A percentile compares a stretch with the other conserved stretches of the same genome.
Conservation (phyloP, 2,888 invertebrate genomes). For the Cataglyphis albicans region DNA sequence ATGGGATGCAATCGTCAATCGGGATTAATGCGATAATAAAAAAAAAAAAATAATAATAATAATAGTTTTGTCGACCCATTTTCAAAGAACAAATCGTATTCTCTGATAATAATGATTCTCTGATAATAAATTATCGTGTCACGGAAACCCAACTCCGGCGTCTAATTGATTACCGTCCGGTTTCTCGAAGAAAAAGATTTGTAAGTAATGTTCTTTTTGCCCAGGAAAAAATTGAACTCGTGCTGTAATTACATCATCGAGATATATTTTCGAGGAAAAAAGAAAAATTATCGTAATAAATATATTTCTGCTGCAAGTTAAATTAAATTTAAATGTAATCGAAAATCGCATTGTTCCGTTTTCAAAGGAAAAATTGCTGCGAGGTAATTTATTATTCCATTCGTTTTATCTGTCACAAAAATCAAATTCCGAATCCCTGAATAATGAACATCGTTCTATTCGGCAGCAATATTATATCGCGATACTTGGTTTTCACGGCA, state of each 20-base stretch:
- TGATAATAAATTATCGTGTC: background rate
- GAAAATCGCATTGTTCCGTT: background rate
- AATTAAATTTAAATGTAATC: background rate
- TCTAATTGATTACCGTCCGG: slow-evolving; percentile 23
- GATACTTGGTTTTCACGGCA: background rate
- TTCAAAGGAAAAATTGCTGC: background rate
- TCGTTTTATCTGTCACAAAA: background rate
- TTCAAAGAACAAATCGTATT: background rate
- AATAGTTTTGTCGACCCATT: background rate
- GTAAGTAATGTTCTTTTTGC: background rate
- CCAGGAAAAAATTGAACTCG: background rate
- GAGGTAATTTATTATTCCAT: background rate
- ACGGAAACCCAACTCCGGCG: background rate
- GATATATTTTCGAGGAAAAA: background rate
- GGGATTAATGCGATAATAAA: background rate
- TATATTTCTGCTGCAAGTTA: background rate
- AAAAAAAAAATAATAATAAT: background rate
- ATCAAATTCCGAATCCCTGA: background rate
- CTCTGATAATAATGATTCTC: background rate
- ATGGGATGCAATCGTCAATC: background rate
- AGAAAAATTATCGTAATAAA: background rate
- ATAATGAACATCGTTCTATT: background rate
- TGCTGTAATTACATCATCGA: background rate
- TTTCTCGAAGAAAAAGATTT: background rate
- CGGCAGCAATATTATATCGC: background rate